These are phyloP conservation scores for Prosopocoilus inquinatus DNA, from an alignment of 2,888 invertebrate species.

Conservation along the genomic window DNA sequence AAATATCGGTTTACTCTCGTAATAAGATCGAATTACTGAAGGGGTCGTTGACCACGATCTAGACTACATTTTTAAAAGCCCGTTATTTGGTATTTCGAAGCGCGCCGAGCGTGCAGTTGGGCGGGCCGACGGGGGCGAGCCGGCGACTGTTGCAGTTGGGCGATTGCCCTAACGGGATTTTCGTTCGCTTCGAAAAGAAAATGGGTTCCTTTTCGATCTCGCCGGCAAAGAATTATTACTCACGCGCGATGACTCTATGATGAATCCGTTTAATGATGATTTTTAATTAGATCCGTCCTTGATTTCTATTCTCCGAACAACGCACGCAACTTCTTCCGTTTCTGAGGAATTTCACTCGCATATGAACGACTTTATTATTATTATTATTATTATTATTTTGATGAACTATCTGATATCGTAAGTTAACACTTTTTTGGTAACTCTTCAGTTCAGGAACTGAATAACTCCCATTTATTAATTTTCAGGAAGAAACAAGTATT, in stretches of 20 bases:
- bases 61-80: constrained; percentile 44
- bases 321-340: background rate
- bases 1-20: constrained; percentile 32
- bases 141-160: too few relatives aligned
- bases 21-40: constrained; percentile 32
- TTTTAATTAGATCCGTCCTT: constrained; percentile 2
- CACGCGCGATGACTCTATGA: background rate
- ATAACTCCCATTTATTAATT: too few relatives aligned
- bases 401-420: too few relatives aligned
- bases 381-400: too few relatives aligned
- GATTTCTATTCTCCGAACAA: background rate
- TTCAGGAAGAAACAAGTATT: too few relatives aligned
- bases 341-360: too few relatives aligned
- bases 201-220: constrained; percentile 44
- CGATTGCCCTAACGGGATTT: constrained; percentile 34
- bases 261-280: background rate
- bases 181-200: constrained; percentile 32
- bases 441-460: too few relatives aligned
- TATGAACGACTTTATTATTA: too few relatives aligned
- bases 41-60: constrained; percentile 46
- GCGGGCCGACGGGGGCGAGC: too few relatives aligned
- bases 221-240: background rate
- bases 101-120: too few relatives aligned
- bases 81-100: constrained; percentile 38
- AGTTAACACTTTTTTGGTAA: too few relatives aligned